Base-by-base conservation (phyloP, 2,113 vertebrate genomes). In the Paralichthys olivaceus region DNA sequence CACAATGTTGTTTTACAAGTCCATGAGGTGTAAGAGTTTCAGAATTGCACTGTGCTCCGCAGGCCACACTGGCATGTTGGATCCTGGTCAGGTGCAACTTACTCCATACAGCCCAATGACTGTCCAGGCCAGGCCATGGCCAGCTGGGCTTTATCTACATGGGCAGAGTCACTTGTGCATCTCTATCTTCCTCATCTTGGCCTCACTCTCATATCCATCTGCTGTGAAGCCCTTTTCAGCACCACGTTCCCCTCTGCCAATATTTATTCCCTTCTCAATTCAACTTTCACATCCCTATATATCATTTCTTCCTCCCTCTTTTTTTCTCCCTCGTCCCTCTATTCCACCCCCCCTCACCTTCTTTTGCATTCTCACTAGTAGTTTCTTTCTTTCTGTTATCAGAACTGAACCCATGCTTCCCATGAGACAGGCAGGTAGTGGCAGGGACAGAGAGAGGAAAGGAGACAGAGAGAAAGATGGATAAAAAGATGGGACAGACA, bases 161-260 rank as follows among this genome's bases (percentile, higher is more conserved):
- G 63, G 65, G 68, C 70, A 77, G 76, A 84, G 70, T 62, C 61
- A 80, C 53, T 47, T 15, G 67, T 45, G 72, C 77, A 84, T 69
- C 49, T 73, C 75, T 45, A 67, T 77, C 83, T 70, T 76, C 77
- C 57, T 67, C 65, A 67, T 83, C 70, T 67, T 29, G 2, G 37
- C 49, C 77, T 82, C 51, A 3, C 70, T 53, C 83, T 56, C 85
- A 55, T 78, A 61, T 81, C 89, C 88, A 91, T 91, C 90, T 92
- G 81, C 69, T 83, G 60, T 74, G 59, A 77, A 80, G 58, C 49
- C 71, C 55, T 54, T 77, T 51, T 78, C 59, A 70, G 49, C 63
- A 73, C 75, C 77, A 69, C 68, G 19, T 69, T 55, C 26, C 53
- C 34, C 61, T 70, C 11, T 78, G 60, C 64, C 68, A 80, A 74